Evolutionary conservation across 2,888 invertebrate species (phyloP), one percentile per base, ranked within the genome.

Genomic region (Eristalinus aeneus): DNA sequence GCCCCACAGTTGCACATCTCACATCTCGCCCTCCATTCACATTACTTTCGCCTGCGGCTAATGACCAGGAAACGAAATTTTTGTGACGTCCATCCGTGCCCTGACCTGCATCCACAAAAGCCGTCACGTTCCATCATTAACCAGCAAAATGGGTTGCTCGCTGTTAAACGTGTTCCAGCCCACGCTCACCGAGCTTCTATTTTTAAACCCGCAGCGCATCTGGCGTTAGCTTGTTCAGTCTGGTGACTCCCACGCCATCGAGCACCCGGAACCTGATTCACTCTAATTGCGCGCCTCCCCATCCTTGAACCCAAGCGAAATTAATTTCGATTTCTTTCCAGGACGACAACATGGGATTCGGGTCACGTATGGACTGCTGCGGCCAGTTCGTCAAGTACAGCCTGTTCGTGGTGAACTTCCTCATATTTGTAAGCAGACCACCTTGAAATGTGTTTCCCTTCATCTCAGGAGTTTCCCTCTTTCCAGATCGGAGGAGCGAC

Each of bases 361-460:
- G 96, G 88, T 95, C 95, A 88, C 95, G 96, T 90, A 96, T 97
- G 96, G 97, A 97, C 93, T 96, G 97, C 91, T 97, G 97, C 92
- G 97, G 97, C 88, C 95, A 96, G 90, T 97, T 96, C 91, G 96
- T 97, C 94, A 97, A 98, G 93, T 96, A 96, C 93, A 95, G 96
- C 89, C 94, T 98, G 90, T 97, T 98, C 92, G 94, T 96, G 87
- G 94, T 96, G 84, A 98, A 98, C 92, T 94, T 97, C 80, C 92
- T 97, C 23, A 97, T 97, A 90, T 96, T 97, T 91, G 97, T 98
- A 94, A 97, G 97, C 95, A 34, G 10, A 5, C 2, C 56, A 6
- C 16, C 46, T 16, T 46, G 3, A n/a, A 39, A 12, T 39, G 39
- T 39, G 16, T 46, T 16, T 9, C 16, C 46, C 8, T 16, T 46